Base-by-base conservation (phyloP, 2,797 vertebrate genomes). In the Pangasius macronema region DNA sequence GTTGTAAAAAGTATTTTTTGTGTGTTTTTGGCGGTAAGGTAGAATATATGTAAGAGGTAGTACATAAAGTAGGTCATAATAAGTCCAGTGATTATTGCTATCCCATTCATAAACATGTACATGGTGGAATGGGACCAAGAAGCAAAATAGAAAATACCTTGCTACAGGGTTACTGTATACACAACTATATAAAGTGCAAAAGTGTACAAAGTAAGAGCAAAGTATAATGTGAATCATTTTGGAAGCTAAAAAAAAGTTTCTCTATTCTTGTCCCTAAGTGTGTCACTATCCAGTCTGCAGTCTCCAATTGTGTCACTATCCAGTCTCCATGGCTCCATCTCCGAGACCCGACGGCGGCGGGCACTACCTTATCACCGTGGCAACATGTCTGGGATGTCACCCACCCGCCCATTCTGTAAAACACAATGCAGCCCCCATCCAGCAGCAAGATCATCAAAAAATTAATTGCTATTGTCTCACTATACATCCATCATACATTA, bases 301-400 rank as follows among this genome's bases (percentile, higher is more conserved):
- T 95, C 95, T 95, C 93, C 92, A 93, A 94, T 95, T 94, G 96
- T 97, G 96, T 97, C 97, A 97, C 96, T 97, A 95, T 95, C 91
- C 95, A 93, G 96, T 95, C 94, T 92, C 94, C 92, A 93, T 93
- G 97, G 95, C 97, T 95, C 94, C 96, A 95, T 95, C 95, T 95
- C 91, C 89, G 95, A 97, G 96, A 97, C 96, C 96, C 96, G 94
- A 94, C 93, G 96, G 97, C 94, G 95, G 95, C 97, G 96, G 93
- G 95, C 95, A 95, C 95, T 95, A 94, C 95, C 96, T 96, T 97
- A 96, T 97, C 95, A 95, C 97, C 96, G 94, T 96, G 96, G 95
- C 94, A 95, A 96, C 96, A 93, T 67, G 96, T 97, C 97, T 98
- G 97, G 97, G 96, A 97, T 97, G 93, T 96, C 93, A 96, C 93